phyloP scores from a whole-genome alignment of 2,888 invertebrate species.

The Girardia tigrina region DNA sequence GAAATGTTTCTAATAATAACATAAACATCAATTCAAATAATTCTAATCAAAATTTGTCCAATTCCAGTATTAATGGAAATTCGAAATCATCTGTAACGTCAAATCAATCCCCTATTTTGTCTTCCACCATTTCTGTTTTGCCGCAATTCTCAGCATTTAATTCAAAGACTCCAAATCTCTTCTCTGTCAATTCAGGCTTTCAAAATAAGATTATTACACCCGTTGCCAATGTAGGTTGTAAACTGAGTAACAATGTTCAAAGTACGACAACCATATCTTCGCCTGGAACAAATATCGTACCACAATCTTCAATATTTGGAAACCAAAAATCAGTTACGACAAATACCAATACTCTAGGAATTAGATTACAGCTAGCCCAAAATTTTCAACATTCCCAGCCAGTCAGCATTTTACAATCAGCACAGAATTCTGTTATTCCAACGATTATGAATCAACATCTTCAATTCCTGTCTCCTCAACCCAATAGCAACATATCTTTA shows the following conservation, averaged over 20 bases:
- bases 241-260: not conserved
- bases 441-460: not conserved
- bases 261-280: not conserved
- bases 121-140: not conserved
- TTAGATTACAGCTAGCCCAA: not conserved
- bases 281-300: not conserved
- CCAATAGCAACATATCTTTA: conserved; percentile 13
- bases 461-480: not conserved
- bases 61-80: not conserved
- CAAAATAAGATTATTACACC: not conserved
- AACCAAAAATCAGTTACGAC: not conserved
- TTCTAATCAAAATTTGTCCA: not conserved
- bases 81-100: not conserved
- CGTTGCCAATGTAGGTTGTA: too few relatives aligned
- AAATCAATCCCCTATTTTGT: not conserved
- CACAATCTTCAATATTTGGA: not conserved
- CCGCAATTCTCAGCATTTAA: not conserved
- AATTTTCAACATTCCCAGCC: not conserved
- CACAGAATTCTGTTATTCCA: not conserved
- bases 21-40: not conserved
- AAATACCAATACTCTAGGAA: not conserved
- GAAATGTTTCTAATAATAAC: not conserved
- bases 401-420: not conserved
- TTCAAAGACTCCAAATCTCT: not conserved
- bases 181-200: not conserved